Evolutionary conservation across 2,797 vertebrate genomes (phyloP).

Genomic region (Epinephelus awoara): DNA sequence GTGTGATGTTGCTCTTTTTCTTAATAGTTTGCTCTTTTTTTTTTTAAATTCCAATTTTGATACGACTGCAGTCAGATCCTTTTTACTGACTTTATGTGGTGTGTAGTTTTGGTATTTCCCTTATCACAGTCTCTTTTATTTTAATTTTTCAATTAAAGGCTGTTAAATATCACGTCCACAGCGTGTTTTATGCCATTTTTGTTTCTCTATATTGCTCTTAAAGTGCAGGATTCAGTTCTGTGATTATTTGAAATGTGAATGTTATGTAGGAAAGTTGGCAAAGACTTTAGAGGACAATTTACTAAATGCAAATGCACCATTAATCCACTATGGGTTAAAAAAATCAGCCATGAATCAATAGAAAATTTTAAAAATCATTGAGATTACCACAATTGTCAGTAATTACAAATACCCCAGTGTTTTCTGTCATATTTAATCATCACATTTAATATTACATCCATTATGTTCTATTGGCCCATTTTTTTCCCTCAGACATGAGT

Average conservation of each 20-base stretch:
- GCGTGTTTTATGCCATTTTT: slow-evolving; percentile 33
- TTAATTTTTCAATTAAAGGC: slow-evolving; percentile 51
- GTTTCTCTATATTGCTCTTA: neutral
- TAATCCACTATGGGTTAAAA: neutral
- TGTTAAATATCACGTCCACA: slow-evolving; percentile 28
- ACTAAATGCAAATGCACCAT: neutral
- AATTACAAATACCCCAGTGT: neutral
- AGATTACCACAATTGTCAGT: neutral
- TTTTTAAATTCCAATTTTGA: slow-evolving; percentile 53
- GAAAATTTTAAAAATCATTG: neutral
- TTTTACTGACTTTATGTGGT: slow-evolving; percentile 53
- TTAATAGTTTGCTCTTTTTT: slow-evolving; percentile 23
- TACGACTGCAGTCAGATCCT: slow-evolving; percentile 43
- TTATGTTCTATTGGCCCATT: neutral
- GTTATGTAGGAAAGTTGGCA: neutral
- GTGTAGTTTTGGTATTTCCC: slow-evolving; percentile 48
- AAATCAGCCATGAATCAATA: neutral
- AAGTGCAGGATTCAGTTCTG: neutral
- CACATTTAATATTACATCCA: neutral
- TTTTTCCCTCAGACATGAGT: neutral
- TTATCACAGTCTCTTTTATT: slow-evolving; percentile 25
- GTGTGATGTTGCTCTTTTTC: slow-evolving; percentile 31
- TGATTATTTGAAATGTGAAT: neutral
- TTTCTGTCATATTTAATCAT: slow-evolving; percentile 12
- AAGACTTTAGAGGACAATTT: neutral